Conservation (phyloP, 2,888 invertebrate species). For the Nomada fabriciana region DNA sequence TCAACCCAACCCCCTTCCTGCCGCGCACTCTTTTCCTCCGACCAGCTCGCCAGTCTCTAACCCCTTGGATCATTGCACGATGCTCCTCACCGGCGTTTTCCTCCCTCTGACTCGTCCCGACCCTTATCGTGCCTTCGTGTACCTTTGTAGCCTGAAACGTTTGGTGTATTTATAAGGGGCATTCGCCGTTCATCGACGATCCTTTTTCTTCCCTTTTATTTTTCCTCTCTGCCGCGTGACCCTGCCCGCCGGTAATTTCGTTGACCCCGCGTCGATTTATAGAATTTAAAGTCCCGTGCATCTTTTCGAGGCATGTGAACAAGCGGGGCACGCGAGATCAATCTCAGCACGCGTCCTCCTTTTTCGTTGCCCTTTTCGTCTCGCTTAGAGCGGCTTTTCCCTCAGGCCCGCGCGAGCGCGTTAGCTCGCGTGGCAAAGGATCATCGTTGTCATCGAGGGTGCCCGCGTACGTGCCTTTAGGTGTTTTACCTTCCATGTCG, state of each 20-base stretch:
- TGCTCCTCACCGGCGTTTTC: slow-evolving; percentile 24
- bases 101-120: slow-evolving; percentile 30
- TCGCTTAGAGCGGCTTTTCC: slow-evolving; percentile 6
- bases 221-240: neutral
- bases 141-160: slow-evolving; percentile 63
- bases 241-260: neutral
- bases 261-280: slow-evolving; percentile 27
- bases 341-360: neutral
- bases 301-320: neutral
- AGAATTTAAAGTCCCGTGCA: slow-evolving; percentile 21
- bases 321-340: neutral
- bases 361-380: neutral
- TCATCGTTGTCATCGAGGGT: slow-evolving; percentile 35
- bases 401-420: slow-evolving; percentile 35
- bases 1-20: slow-evolving; percentile 52
- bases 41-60: slow-evolving; percentile 38
- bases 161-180: slow-evolving; percentile 74
- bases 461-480: slow-evolving; percentile 50
- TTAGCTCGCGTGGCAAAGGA: slow-evolving; percentile 34
- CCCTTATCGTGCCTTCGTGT: slow-evolving; percentile 53
- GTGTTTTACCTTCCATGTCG: slow-evolving; percentile 46
- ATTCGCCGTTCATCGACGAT: slow-evolving; percentile 66
- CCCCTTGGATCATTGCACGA: slow-evolving; percentile 47
- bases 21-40: slow-evolving; percentile 43
- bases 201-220: neutral